Conservation (phyloP, 2,797 vertebrate genomes). For the Natrix natrix region DNA sequence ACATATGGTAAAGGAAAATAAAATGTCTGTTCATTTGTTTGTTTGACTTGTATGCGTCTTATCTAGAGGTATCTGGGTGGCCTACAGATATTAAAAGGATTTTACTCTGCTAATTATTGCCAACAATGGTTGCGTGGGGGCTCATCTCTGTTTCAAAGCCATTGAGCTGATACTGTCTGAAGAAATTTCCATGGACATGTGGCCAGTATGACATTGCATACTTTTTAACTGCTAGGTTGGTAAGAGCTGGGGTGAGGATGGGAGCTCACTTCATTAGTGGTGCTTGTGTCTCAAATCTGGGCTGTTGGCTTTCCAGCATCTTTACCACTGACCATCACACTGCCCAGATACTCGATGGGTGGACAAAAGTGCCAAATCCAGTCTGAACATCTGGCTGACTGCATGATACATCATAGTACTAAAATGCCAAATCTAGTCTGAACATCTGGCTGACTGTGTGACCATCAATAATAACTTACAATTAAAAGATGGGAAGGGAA, state of each 20-base stretch:
- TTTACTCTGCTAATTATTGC: neutral
- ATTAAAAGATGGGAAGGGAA: neutral
- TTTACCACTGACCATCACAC: neutral
- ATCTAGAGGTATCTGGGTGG: neutral
- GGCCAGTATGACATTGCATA: neutral
- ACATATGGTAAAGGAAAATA: neutral
- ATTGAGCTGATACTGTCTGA: neutral
- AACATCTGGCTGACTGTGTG: neutral
- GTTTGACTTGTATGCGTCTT: neutral
- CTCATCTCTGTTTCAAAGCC: too few relatives aligned
- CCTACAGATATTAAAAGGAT: neutral
- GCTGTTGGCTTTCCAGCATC: neutral
- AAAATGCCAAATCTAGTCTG: too few relatives aligned
- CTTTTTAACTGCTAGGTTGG: neutral
- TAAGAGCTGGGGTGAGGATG: neutral
- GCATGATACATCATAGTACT: too few relatives aligned
- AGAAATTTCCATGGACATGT: neutral
- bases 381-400: too few relatives aligned
- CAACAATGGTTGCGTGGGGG: neutral
- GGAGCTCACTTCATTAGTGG: neutral
- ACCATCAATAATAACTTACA: neutral
- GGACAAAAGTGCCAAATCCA: neutral
- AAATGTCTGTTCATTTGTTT: neutral
- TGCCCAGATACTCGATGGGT: neutral
- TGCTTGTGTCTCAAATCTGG: neutral